phyloP scores from a whole-genome alignment of 2,797 vertebrate genomes.

The Neomorphus geoffroyi region DNA sequence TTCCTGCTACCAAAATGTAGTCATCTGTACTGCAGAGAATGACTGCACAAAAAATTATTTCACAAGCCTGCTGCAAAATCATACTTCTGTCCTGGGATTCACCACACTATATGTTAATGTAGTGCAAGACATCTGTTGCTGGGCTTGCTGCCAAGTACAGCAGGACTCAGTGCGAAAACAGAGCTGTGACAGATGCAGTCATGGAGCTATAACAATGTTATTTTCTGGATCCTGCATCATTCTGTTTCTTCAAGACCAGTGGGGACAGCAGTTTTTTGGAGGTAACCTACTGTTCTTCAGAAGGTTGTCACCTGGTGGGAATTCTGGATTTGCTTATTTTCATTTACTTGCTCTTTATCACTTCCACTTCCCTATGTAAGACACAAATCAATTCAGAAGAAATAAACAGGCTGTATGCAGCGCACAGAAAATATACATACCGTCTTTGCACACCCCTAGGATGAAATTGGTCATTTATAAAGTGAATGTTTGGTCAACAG shows the following conservation, averaged over 20 bases:
- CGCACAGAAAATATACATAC: not conserved
- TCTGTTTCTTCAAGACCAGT: not conserved
- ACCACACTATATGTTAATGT: not conserved
- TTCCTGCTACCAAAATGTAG: not conserved
- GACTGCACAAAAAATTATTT: not conserved
- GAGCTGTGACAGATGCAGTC: not conserved
- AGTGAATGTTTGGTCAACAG: not conserved
- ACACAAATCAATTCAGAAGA: not conserved
- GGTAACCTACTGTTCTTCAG: not conserved
- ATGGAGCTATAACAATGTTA: not conserved
- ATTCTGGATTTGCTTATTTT: not conserved
- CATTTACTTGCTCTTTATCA: not conserved
- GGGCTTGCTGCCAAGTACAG: not conserved
- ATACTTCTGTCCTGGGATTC: not conserved
- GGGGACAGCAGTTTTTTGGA: not conserved
- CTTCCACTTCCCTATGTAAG: not conserved
- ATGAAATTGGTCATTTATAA: not conserved
- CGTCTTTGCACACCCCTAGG: not conserved
- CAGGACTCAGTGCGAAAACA: not conserved
- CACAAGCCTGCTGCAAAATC: not conserved
- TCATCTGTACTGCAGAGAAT: not conserved
- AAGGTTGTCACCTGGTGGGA: not conserved
- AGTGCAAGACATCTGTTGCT: slow-evolving; percentile 28
- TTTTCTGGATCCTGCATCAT: not conserved
- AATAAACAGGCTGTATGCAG: not conserved